A percentile compares a stretch with the other conserved stretches of the same genome.
Conservation (phyloP, 2,888 invertebrate genomes). For the Chloromyia formosa region DNA sequence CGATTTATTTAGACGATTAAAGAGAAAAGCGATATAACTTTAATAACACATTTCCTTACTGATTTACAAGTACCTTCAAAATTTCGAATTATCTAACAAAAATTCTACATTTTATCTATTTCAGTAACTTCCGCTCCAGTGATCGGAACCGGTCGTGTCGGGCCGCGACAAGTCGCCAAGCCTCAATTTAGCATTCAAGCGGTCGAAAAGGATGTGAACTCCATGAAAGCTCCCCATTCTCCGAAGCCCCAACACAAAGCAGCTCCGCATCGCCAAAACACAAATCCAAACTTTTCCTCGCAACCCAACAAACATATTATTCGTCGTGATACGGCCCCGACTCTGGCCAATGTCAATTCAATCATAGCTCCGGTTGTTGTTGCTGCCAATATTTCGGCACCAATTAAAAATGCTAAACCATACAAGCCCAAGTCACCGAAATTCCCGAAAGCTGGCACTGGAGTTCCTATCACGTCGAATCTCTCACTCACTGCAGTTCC, state of each 20-base stretch:
- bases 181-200: constrained; percentile 49
- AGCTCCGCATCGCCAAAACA: constrained; percentile 5
- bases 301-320: constrained; percentile 18
- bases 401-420: constrained; percentile 16
- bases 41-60: too few species aligned
- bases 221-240: constrained; percentile 26
- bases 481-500: constrained; percentile 21
- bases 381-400: neutral
- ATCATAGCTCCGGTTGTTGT: neutral
- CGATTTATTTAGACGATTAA: too few species aligned
- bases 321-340: constrained; percentile 8
- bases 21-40: too few species aligned
- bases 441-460: neutral
- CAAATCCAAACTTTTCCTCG: neutral
- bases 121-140: constrained; percentile 61
- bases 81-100: neutral
- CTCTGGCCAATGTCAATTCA: neutral
- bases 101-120: constrained; percentile 32
- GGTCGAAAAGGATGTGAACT: constrained; percentile 44
- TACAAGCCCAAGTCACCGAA: constrained; percentile 36
- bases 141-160: constrained; percentile 63
- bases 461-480: neutral
- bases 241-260: constrained; percentile 31
- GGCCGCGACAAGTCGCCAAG: constrained; percentile 59
- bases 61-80: neutral